Evolutionary conservation across 2,113 vertebrate species (phyloP), one percentile per base, ranked within the genome.

Genomic region (Halichoerus grypus): DNA sequence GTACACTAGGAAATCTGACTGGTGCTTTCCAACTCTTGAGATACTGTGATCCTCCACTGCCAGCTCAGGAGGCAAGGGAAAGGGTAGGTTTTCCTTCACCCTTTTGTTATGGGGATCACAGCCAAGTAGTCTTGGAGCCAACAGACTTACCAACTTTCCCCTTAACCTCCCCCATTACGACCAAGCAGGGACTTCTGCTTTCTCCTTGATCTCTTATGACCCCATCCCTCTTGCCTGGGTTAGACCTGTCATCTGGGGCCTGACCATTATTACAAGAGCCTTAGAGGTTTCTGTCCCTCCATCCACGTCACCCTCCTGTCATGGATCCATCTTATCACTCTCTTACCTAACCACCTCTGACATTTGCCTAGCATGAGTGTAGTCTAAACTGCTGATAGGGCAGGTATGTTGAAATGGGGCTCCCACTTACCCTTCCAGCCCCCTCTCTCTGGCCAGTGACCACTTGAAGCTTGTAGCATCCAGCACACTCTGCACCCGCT

Each of bases 301-400:
- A 11, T 94, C 19, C 21, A 42, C 31, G n/a, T 91, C 46, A 76
- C 61, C 4, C 36, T 90, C 33, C 33, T 88, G 39, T 63, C 9
- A 28, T 80, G 80, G 55, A 55, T 93, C 42, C 18, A 69, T 93
- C 42, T n/a, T 33, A 19, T 96, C 69, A 67, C 18, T 59, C 26
- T 87, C 69, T 94, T 84, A 12, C n/a, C 88, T 92, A 63, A 83
- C 10, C 55, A 79, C n/a, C 53, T 94, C 49, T 91, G 42, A 71
- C 22, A 4, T 88, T 61, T 89, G 42, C 53, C 77, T 39, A 65
- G 51, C 33, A 57, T 53, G n/a, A 83, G 33, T 72, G 61, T 28
- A 94, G 46, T 77, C 51, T 89, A 61, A 85, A 74, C 36, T 94
- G 59, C 51, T 95, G 10, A 14, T 55, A 11, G 39, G 18, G 36